Evolutionary conservation across 2,797 vertebrate genomes (phyloP).

Genomic region (Peromyscus attwateri): DNA sequence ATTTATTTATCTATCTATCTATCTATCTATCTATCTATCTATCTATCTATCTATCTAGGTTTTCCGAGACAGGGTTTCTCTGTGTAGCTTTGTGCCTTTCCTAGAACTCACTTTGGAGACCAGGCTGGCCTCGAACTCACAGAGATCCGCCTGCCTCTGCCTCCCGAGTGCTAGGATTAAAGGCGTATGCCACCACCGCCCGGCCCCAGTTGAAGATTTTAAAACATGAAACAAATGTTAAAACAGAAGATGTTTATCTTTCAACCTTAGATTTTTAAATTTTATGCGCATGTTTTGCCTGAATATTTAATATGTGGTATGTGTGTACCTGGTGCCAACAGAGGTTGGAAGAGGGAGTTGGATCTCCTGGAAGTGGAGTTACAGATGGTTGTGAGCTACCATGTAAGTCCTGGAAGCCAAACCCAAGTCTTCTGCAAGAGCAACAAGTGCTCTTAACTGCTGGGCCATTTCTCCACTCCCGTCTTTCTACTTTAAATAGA

Average conservation of each 20-base stretch:
- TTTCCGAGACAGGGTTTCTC: too few relatives aligned
- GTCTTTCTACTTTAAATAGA: neutral
- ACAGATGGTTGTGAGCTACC: neutral
- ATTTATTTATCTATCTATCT: too few relatives aligned
- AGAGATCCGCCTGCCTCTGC: too few relatives aligned
- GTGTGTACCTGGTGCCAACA: neutral
- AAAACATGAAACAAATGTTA: neutral
- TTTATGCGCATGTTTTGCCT: neutral
- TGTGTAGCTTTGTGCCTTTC: too few relatives aligned
- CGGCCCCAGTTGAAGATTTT: neutral
- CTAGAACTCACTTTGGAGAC: too few relatives aligned
- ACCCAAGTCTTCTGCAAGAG: neutral
- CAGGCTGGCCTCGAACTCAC: too few relatives aligned
- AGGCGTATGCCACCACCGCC: too few relatives aligned
- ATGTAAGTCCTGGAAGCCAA: neutral
- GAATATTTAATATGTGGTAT: neutral
- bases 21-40: too few relatives aligned
- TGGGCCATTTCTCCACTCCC: neutral
- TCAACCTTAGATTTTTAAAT: neutral
- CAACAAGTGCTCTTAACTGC: neutral
- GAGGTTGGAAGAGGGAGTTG: neutral
- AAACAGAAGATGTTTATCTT: neutral
- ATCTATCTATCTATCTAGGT: too few relatives aligned
- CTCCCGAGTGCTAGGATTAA: too few relatives aligned
- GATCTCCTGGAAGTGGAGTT: neutral